A percentile compares a stretch with the other conserved stretches of the same genome.
These are phyloP conservation scores for Drosophila trichaetosa DNA, from an alignment of 2,888 invertebrate genomes.

Conservation along the genomic window DNA sequence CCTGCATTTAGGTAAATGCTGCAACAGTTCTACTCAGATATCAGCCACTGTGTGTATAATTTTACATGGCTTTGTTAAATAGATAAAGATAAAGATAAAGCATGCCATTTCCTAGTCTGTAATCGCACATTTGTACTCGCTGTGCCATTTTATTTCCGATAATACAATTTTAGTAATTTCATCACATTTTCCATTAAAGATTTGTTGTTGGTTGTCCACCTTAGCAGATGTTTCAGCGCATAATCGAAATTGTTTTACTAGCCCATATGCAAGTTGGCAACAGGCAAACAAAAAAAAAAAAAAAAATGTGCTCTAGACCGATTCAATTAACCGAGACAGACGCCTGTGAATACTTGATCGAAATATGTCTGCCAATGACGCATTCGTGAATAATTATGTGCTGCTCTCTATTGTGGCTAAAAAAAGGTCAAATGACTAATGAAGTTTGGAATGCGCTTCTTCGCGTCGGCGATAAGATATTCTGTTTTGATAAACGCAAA, in stretches of 20 bases:
- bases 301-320: conserved; percentile 20
- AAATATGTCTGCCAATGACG: conserved; percentile 39
- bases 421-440: conserved; percentile 46
- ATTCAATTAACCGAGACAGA: conserved; percentile 33
- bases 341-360: conserved; percentile 30
- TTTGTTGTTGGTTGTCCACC: conserved; percentile 36
- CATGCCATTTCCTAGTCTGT: not conserved
- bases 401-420: conserved; percentile 18
- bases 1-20: not conserved
- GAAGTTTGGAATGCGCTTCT: conserved; percentile 43
- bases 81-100: not conserved
- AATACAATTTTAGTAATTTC: not conserved
- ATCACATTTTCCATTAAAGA: conserved; percentile 1
- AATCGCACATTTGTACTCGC: not conserved
- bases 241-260: conserved; percentile 59
- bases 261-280: conserved; percentile 48
- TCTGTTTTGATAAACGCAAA: conserved; percentile 39
- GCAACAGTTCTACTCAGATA: not conserved
- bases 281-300: conserved; percentile 7
- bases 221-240: conserved; percentile 63
- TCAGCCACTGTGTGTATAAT: not conserved
- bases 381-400: conserved; percentile 43
- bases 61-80: not conserved
- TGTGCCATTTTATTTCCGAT: not conserved
- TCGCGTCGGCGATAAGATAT: conserved; percentile 30